Evolutionary conservation across 2,888 invertebrate genomes (phyloP), one percentile per base, ranked within the genome.

Genomic region (Pheosia tremula): DNA sequence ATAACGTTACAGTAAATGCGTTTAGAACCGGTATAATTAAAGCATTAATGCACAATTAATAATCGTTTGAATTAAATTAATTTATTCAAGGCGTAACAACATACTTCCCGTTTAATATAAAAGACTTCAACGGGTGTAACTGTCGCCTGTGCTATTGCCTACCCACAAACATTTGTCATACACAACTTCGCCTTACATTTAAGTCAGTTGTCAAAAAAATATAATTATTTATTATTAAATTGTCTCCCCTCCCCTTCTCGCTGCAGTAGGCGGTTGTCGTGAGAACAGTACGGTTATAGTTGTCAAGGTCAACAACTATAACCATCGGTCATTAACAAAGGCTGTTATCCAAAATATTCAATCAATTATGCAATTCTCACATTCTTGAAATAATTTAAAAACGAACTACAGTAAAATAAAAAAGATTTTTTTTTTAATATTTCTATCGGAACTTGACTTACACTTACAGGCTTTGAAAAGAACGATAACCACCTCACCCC

Each of bases 71-170:
- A 60, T 61, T 63, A 58, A 45, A 50, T 13, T 62, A 56, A 56
- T 53, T 43, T 49, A 53, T 59, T 61, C 57, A 57, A 7, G 43
- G 24, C 11, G 13, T 45, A 4, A 45, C 43, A 36, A 45, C 39
- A 13, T 56, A 56, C 56, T 56, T 56, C 56, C 56, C 56, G 57
- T 61, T 61, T 62, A 70, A 64, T 88, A 88, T 81, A 89, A 92
- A 92, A 92, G 92, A 92, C 85, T 82, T 93, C 90, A 92, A 93
- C 92, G 92, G 81, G 90, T 77, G 39, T 55, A 9, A 11, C 53
- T 37, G 53, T 10, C 38, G 9, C 52, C 52, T 0, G 11, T 11
- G 37, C 53, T 37, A 38, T 10, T 53, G 9, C 52, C 52, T 4
- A 37, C 37, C 9, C 3, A 53, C n/a, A 53, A 50, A 50, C 8